Conservation (phyloP, 1,140 invertebrate species). For the Sycobia sp. region DNA sequence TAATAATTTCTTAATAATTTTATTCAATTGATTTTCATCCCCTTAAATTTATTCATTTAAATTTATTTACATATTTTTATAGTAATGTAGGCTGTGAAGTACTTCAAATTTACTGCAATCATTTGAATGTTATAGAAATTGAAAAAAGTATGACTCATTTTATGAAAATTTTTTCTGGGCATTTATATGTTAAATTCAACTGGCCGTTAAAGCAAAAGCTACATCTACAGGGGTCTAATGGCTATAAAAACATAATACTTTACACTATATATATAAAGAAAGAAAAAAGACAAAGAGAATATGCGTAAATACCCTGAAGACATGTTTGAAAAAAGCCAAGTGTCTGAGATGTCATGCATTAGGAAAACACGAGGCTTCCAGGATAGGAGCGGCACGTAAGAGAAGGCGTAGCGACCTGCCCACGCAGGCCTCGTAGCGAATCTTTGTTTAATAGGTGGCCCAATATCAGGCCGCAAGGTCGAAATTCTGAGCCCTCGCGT, state of each 20-base stretch:
- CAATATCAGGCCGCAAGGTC: slow-evolving; percentile 60
- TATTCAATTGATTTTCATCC: too few species aligned
- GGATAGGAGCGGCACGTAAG: slow-evolving; percentile 78
- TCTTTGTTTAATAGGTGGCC: slow-evolving; percentile 64
- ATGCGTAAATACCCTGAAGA: slow-evolving; percentile 69
- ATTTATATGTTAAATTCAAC: too few species aligned
- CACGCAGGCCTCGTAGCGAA: slow-evolving; percentile 78
- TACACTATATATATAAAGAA: not conserved
- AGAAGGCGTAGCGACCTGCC: slow-evolving; percentile 89
- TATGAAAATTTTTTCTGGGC: not conserved
- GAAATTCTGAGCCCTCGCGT: slow-evolving; percentile 55
- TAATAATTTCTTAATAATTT: too few species aligned
- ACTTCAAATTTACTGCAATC: not conserved
- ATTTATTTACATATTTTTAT: too few species aligned
- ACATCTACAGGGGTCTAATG: too few species aligned
- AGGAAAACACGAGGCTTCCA: slow-evolving; percentile 84
- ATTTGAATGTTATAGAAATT: too few species aligned
- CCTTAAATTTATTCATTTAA: too few species aligned
- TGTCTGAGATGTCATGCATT: slow-evolving; percentile 72
- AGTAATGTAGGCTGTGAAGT: too few species aligned
- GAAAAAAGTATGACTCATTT: not conserved
- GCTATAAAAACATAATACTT: too few species aligned
- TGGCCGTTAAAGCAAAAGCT: too few species aligned
- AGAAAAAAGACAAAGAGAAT: slow-evolving; percentile 33
- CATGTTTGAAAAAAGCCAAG: slow-evolving; percentile 85